phyloP scores from a whole-genome alignment of 2,797 vertebrate genomes.

The Acanthornis magna region DNA sequence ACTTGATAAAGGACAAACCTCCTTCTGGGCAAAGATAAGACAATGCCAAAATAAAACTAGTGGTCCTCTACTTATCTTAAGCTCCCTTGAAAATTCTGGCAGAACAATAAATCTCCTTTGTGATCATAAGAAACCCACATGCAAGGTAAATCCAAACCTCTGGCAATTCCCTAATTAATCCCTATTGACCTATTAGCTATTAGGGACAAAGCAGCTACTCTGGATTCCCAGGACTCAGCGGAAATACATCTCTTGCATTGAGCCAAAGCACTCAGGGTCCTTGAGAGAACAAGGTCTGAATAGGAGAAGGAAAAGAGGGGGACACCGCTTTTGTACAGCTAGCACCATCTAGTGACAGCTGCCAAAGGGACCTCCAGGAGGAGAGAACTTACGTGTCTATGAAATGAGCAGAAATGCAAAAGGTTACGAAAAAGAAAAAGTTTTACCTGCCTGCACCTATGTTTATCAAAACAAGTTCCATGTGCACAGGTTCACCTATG shows the following conservation, averaged over 20 bases:
- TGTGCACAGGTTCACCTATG: rapidly evolving
- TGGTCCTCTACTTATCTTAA: neutral
- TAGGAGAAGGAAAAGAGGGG: neutral
- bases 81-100: neutral
- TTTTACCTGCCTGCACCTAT: neutral
- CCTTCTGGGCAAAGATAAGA: neutral
- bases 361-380: slow-evolving; percentile 20
- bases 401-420: neutral
- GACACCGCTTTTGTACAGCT: slow-evolving; percentile 32
- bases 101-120: neutral
- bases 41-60: neutral
- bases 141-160: neutral
- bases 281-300: neutral
- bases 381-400: rapidly evolving
- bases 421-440: neutral
- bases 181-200: neutral
- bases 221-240: neutral
- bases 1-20: neutral
- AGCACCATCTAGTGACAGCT: slow-evolving; percentile 69
- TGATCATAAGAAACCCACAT: neutral
- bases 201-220: neutral
- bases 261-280: neutral
- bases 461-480: neutral
- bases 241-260: neutral
- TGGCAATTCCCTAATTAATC: neutral